Percentiles rank a stretch among this genome's conserved stretches.
These are phyloP conservation scores for Aphelenchoides avenae DNA, from an alignment of 1,140 invertebrate genomes.

Conservation along the genomic window DNA sequence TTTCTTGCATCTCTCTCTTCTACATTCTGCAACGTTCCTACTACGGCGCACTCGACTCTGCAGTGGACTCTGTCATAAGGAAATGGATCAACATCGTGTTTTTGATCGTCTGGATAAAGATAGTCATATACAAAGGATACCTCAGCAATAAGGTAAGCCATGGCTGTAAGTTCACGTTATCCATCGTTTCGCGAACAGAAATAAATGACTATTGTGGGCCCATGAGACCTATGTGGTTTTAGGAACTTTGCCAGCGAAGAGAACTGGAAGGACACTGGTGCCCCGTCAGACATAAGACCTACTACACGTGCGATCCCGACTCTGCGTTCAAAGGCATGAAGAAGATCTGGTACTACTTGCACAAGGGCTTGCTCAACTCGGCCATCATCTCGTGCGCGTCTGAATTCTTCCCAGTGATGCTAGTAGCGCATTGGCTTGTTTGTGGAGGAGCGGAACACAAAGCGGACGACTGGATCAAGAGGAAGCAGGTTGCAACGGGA, in stretches of 20 bases:
- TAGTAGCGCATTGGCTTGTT: slow-evolving; percentile 57
- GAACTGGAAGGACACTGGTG: slow-evolving; percentile 56
- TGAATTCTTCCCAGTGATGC: slow-evolving; percentile 58
- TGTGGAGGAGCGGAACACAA: slow-evolving; percentile 57
- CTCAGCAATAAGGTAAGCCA: slow-evolving; percentile 51
- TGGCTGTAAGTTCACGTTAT: too few species aligned
- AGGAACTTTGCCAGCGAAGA: slow-evolving; percentile 56
- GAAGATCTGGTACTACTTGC: slow-evolving; percentile 59
- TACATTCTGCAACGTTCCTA: slow-evolving; percentile 56
- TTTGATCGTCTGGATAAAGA: slow-evolving; percentile 56
- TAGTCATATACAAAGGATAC: slow-evolving; percentile 58
- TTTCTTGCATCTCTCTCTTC: slow-evolving; percentile 46
- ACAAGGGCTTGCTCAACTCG: slow-evolving; percentile 53
- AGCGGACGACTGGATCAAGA: slow-evolving; percentile 51
- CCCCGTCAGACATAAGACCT: neutral
- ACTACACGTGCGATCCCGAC: slow-evolving; percentile 41
- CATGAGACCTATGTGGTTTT: slow-evolving; percentile 6
- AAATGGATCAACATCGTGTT: slow-evolving; percentile 55
- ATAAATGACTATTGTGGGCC: slow-evolving; percentile 4
- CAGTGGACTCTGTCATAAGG: slow-evolving; percentile 52
- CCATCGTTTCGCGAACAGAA: slow-evolving; percentile 11
- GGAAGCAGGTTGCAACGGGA: too few species aligned
- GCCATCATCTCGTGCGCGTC: slow-evolving; percentile 59
- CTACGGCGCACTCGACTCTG: slow-evolving; percentile 49
- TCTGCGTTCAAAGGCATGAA: slow-evolving; percentile 52